These are phyloP conservation scores for Sinocyclocheilus grahami DNA, from an alignment of 2,113 vertebrate species.

Conservation along the genomic window DNA sequence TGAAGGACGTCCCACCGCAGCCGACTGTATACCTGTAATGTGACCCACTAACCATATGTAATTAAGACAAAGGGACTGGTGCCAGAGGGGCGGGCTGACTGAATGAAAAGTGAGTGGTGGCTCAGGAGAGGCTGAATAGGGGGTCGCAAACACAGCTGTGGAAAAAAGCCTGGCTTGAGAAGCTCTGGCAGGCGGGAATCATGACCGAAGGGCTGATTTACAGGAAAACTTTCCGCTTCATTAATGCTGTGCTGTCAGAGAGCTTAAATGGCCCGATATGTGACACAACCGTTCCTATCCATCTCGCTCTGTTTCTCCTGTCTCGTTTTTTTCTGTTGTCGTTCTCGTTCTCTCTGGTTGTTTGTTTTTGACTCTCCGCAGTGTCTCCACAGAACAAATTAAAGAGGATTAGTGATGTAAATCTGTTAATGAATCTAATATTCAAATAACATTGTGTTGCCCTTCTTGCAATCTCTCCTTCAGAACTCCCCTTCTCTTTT, in stretches of 20 bases:
- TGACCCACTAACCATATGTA: slow-evolving; percentile 54
- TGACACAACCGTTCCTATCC: slow-evolving; percentile 25
- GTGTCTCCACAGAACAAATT: slow-evolving; percentile 40
- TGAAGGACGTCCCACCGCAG: slow-evolving; percentile 4
- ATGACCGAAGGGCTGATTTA: slow-evolving; percentile 45
- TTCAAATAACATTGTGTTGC: slow-evolving; percentile 39
- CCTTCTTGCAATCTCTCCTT: not conserved
- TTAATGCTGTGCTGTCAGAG: slow-evolving; percentile 27
- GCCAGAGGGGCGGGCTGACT: slow-evolving; percentile 22
- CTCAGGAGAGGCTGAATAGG: slow-evolving; percentile 26
- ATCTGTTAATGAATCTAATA: slow-evolving; percentile 52
- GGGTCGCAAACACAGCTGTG: not conserved
- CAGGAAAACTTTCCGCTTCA: slow-evolving; percentile 38
- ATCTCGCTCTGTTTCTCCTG: slow-evolving; percentile 37
- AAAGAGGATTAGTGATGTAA: slow-evolving; percentile 52
- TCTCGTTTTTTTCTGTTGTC: not conserved
- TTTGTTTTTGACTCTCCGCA: slow-evolving; percentile 42
- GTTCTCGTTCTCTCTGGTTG: slow-evolving; percentile 22
- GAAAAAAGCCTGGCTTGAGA: not conserved
- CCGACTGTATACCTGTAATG: slow-evolving; percentile 26
- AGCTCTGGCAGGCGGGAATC: not conserved
- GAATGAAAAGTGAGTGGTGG: slow-evolving; percentile 36
- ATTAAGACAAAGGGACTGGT: slow-evolving; percentile 42
- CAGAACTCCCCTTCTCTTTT: not conserved
- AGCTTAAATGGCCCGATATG: slow-evolving; percentile 42